A percentile compares a stretch with the other conserved stretches of the same genome.
These are phyloP conservation scores for Limnephilus rhombicus DNA, from an alignment of 2,888 invertebrate species.

Conservation along the genomic window DNA sequence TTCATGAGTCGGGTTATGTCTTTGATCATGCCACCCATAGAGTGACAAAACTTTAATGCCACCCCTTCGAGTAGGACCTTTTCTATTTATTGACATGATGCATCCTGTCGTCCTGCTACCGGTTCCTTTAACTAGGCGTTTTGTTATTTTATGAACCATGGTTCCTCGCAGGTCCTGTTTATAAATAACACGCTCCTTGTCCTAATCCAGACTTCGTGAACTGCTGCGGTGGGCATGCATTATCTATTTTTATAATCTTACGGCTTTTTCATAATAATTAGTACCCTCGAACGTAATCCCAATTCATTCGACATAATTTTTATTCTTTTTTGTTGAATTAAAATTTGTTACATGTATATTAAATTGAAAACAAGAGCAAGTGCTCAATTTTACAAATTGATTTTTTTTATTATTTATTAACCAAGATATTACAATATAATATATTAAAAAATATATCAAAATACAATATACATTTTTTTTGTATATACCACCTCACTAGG, in stretches of 20 bases:
- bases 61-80: neutral
- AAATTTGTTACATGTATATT: too few relatives aligned
- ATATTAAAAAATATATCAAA: too few relatives aligned
- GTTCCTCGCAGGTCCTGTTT: conserved; percentile 24
- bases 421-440: too few relatives aligned
- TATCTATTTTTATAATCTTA: neutral
- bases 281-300: neutral
- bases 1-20: neutral
- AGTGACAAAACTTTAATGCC: neutral
- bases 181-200: conserved; percentile 12
- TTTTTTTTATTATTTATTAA: too few relatives aligned
- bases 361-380: too few relatives aligned
- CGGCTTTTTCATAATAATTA: neutral
- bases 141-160: conserved; percentile 40
- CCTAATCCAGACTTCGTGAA: neutral
- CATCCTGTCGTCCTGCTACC: conserved; percentile 32
- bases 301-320: too few relatives aligned
- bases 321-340: too few relatives aligned
- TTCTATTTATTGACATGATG: conserved; percentile 42
- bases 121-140: conserved; percentile 23
- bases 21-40: conserved; percentile 29
- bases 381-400: too few relatives aligned
- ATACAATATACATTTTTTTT: too few relatives aligned
- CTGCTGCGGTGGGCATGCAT: neutral
- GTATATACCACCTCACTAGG: too few relatives aligned